phyloP scores from a whole-genome alignment of 1,140 invertebrate species.

The Drosophila watanabei region DNA sequence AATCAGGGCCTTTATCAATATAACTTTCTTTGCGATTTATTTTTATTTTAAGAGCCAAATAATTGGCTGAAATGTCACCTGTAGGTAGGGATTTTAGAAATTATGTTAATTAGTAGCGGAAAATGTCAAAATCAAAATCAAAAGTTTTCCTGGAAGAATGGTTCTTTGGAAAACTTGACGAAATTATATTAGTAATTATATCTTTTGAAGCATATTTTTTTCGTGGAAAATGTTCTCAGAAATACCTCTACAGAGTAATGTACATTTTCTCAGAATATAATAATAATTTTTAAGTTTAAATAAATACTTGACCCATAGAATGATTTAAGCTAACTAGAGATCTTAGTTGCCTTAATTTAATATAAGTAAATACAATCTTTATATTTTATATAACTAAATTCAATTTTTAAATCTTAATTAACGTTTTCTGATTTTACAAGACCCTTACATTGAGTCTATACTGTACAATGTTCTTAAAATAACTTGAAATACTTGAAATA shows the following conservation, averaged over 20 bases:
- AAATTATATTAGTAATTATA: background rate
- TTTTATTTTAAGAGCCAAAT: background rate
- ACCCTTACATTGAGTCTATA: background rate
- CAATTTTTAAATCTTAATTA: background rate
- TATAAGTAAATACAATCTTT: background rate
- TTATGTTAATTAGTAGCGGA: background rate
- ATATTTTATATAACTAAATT: too few relatives aligned
- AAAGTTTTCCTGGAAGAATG: background rate
- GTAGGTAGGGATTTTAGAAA: background rate
- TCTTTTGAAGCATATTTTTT: too few relatives aligned
- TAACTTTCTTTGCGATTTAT: background rate
- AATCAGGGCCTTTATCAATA: too few relatives aligned
- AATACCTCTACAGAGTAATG: too few relatives aligned
- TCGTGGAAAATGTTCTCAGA: too few relatives aligned
- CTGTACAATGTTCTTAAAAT: background rate
- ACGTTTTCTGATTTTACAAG: background rate
- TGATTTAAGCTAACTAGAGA: too few relatives aligned
- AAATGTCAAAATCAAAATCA: background rate
- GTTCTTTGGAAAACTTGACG: background rate
- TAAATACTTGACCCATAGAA: too few relatives aligned
- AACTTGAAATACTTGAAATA: background rate
- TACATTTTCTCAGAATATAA: too few relatives aligned
- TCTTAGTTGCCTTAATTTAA: too few relatives aligned
- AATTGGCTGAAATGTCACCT: background rate
- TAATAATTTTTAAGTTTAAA: too few relatives aligned